Conservation (phyloP, 2,888 invertebrate species). For the Pseudococcus longispinus region DNA sequence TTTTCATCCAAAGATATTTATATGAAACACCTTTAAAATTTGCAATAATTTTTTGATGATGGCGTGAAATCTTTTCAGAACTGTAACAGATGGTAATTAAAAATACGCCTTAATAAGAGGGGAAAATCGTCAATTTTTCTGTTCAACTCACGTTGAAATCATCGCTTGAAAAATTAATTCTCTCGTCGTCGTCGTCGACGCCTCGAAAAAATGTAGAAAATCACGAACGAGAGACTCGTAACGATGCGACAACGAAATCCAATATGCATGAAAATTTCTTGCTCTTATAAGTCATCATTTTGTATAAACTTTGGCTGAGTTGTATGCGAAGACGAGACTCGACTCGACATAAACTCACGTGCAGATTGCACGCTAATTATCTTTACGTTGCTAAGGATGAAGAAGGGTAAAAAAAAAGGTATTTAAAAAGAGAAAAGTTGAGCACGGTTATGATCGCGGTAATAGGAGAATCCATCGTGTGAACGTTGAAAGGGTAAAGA, state of each 20-base stretch:
- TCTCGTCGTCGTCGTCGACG: too few relatives aligned
- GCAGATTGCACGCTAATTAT: neutral
- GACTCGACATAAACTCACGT: neutral
- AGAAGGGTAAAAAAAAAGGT: neutral
- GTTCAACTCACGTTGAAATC: too few relatives aligned
- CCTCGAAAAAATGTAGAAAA: too few relatives aligned
- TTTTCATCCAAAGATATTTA: too few relatives aligned
- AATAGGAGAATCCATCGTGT: neutral
- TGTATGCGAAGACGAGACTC: neutral
- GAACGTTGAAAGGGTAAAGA: neutral
- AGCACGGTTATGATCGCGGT: neutral
- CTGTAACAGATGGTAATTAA: too few relatives aligned
- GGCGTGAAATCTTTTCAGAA: too few relatives aligned
- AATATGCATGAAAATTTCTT: slow-evolving; percentile 4
- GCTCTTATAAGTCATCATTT: neutral
- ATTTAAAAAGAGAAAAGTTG: neutral
- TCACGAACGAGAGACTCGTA: too few relatives aligned
- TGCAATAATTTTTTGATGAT: too few relatives aligned
- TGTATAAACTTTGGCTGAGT: neutral
- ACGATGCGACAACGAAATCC: neutral
- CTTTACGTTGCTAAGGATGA: neutral
- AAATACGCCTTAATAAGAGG: too few relatives aligned
- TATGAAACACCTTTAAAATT: too few relatives aligned
- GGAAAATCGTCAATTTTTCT: too few relatives aligned
- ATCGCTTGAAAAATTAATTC: too few relatives aligned